These are phyloP conservation scores for Lepidocolaptes lacrymiger DNA, from an alignment of 2,797 vertebrate species.

Conservation along the genomic window DNA sequence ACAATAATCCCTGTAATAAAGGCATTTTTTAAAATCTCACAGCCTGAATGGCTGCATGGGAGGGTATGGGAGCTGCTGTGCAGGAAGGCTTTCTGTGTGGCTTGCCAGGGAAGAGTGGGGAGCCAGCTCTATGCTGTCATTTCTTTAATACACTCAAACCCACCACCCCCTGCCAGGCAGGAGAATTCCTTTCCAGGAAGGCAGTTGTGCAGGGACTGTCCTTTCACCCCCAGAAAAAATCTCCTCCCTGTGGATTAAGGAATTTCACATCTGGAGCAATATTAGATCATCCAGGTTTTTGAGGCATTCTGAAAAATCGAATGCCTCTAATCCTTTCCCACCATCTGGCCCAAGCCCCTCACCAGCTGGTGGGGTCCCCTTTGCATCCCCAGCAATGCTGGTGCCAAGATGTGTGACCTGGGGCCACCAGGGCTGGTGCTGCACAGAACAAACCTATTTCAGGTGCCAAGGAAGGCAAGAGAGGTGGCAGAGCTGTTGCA, in stretches of 20 bases:
- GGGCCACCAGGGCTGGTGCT: not conserved
- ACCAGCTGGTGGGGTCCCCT: not conserved
- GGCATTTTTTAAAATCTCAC: not conserved
- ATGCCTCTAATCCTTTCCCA: conserved; percentile 27
- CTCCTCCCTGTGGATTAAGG: conserved; percentile 22
- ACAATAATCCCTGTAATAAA: conserved; percentile 61
- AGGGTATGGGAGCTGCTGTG: not conserved
- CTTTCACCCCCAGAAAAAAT: not conserved
- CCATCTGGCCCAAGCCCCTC: conserved; percentile 17
- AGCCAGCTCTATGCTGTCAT: not conserved
- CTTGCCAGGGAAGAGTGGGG: not conserved
- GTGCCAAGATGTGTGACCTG: not conserved
- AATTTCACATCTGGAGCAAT: conserved; percentile 30
- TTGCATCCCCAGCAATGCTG: not conserved
- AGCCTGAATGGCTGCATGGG: not conserved
- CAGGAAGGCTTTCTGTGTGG: not conserved
- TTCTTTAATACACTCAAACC: not conserved
- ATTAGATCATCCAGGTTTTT: conserved; percentile 15
- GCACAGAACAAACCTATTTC: not conserved
- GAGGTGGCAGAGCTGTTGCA: not conserved
- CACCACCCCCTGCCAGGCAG: not conserved
- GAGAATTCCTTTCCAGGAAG: conserved; percentile 1
- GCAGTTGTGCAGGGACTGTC: not conserved
- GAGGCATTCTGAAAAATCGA: not conserved
- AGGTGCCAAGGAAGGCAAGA: not conserved